phyloP scores from a whole-genome alignment of 2,888 invertebrate species.

The Drosophila mulleri region DNA sequence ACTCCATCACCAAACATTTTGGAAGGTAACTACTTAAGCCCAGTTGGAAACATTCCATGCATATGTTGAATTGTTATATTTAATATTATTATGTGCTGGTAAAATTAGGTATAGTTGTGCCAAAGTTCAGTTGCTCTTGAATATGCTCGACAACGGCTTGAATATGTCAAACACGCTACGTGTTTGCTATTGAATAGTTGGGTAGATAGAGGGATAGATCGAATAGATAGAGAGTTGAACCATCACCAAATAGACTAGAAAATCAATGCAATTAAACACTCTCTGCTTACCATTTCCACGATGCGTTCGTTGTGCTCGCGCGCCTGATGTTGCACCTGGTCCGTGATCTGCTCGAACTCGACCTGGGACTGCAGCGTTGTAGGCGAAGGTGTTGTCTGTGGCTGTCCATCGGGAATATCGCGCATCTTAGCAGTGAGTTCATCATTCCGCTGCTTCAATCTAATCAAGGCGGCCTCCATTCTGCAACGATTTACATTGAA shows the following conservation, averaged over 20 bases:
- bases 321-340: constrained; percentile 81
- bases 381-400: constrained; percentile 60
- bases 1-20: constrained; percentile 50
- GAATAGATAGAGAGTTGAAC: constrained; percentile 16
- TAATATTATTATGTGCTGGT: background rate
- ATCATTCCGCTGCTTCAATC: constrained; percentile 84
- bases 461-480: constrained; percentile 84
- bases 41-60: constrained; percentile 56
- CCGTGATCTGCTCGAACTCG: constrained; percentile 79
- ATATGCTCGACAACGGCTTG: constrained; percentile 82
- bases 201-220: constrained; percentile 28
- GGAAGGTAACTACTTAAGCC: constrained; percentile 27
- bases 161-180: constrained; percentile 82
- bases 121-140: constrained; percentile 72
- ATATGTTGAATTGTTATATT: constrained; percentile 13
- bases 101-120: constrained; percentile 19
- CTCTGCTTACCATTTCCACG: constrained; percentile 84
- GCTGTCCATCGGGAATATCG: constrained; percentile 82
- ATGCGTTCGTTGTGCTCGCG: constrained; percentile 84
- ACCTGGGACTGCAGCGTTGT: constrained; percentile 64
- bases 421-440: constrained; percentile 80
- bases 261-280: background rate
- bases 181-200: constrained; percentile 66
- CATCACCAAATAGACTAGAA: constrained; percentile 8
- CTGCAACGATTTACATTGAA: constrained; percentile 49